Evolutionary conservation across 1,140 invertebrate genomes (phyloP).

Genomic region (Carposina sasakii): DNA sequence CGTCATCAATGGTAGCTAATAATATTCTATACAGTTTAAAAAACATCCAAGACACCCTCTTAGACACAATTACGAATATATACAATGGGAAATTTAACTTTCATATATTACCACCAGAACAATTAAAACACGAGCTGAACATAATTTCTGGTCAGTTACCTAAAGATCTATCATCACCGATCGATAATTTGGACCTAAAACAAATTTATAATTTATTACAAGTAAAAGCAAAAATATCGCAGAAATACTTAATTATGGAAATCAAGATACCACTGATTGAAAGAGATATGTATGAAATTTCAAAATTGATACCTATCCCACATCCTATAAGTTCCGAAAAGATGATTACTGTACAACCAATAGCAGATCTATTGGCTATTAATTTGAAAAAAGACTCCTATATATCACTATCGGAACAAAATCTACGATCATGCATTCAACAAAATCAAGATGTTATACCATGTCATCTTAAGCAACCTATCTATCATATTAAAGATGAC

Average conservation of each 20-base stretch:
- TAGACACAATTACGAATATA: conserved; percentile 18
- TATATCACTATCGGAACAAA: not conserved
- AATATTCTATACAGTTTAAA: conserved; percentile 15
- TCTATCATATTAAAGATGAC: no score
- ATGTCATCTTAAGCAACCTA: no score
- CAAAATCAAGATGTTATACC: no score
- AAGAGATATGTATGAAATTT: not conserved
- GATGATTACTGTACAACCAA: not conserved
- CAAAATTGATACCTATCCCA: not conserved
- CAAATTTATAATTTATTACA: not conserved
- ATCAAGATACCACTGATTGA: conserved; percentile 1
- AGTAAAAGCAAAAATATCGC: conserved; percentile 1
- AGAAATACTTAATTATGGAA: not conserved
- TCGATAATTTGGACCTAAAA: conserved; percentile 1
- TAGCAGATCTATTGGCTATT: not conserved
- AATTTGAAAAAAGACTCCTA: conserved; percentile 1
- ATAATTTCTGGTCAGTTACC: conserved; percentile 14
- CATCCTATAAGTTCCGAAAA: not conserved
- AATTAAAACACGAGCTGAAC: conserved; percentile 12
- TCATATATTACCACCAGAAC: conserved; percentile 17
- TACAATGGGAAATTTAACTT: conserved; percentile 20
- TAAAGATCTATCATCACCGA: conserved; percentile 16
- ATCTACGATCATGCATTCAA: not conserved
- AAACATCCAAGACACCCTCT: conserved; percentile 11
- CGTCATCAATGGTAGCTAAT: conserved; percentile 10